phyloP scores from a whole-genome alignment of 2,888 invertebrate species.

The Parasteatoda lunata region DNA sequence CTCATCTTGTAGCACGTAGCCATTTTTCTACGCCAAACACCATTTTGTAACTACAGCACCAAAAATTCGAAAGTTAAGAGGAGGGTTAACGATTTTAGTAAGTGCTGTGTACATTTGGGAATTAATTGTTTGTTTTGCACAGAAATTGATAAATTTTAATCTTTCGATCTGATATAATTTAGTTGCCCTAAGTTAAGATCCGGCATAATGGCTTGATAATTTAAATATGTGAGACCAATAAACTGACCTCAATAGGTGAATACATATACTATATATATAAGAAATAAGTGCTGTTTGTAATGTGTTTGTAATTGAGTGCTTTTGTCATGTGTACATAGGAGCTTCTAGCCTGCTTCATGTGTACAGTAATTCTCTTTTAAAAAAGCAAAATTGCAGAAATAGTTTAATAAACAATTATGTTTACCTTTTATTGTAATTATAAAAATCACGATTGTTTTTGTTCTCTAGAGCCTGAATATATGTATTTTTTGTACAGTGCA shows the following conservation, averaged over 20 bases:
- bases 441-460: constrained; percentile 40
- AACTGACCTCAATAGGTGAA: constrained; percentile 26
- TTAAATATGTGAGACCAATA: constrained; percentile 28
- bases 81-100: no score
- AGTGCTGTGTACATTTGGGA: no score
- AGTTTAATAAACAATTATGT: constrained; percentile 43
- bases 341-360: constrained; percentile 55
- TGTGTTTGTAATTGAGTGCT: constrained; percentile 47
- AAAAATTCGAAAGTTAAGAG: no score
- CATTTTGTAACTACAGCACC: no score
- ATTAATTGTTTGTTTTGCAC: no score
- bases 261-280: not conserved
- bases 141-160: no score
- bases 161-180: not conserved
- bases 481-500: constrained; percentile 67
- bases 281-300: constrained; percentile 33
- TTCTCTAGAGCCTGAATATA: constrained; percentile 49
- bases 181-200: not conserved
- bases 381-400: constrained; percentile 26
- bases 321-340: constrained; percentile 61
- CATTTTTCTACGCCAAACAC: no score
- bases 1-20: no score
- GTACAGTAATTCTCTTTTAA: constrained; percentile 31
- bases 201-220: constrained; percentile 15
- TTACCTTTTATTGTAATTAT: constrained; percentile 37